Conservation (phyloP, 2,113 vertebrate genomes). For the Colius striatus region DNA sequence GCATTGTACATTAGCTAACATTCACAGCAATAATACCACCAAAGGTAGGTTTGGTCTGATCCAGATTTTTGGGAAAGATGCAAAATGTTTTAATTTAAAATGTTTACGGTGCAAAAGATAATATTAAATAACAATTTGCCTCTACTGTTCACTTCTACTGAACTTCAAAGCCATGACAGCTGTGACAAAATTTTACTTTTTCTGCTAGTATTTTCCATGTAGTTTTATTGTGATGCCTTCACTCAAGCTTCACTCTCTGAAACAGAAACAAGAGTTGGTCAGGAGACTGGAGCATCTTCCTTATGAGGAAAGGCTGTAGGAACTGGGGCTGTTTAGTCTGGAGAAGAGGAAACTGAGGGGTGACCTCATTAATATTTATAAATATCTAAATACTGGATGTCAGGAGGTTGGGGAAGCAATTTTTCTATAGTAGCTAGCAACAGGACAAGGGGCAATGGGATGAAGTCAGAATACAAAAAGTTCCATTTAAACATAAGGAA, state of each 20-base stretch:
- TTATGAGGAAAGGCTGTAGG: too few species aligned
- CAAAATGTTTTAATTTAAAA: neutral
- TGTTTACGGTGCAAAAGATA: neutral
- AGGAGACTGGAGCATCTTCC: too few species aligned
- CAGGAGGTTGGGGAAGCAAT: too few species aligned
- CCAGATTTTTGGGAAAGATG: neutral
- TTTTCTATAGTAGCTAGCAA: too few species aligned
- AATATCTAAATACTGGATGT: too few species aligned
- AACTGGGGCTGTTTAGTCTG: too few species aligned
- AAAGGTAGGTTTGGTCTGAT: neutral
- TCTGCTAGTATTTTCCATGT: neutral
- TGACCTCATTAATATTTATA: too few species aligned
- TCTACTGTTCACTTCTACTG: neutral
- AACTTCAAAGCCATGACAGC: neutral
- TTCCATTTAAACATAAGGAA: too few species aligned
- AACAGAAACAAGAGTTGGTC: neutral
- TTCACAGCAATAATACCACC: neutral
- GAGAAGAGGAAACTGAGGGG: too few species aligned
- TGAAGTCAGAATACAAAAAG: too few species aligned
- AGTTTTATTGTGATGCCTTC: neutral
- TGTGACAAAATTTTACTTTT: neutral
- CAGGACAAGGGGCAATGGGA: too few species aligned
- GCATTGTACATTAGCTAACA: rapidly evolving
- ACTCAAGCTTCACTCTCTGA: neutral
- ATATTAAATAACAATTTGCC: neutral